phyloP scores from a whole-genome alignment of 2,888 invertebrate species.

The Drosophila affinis region DNA sequence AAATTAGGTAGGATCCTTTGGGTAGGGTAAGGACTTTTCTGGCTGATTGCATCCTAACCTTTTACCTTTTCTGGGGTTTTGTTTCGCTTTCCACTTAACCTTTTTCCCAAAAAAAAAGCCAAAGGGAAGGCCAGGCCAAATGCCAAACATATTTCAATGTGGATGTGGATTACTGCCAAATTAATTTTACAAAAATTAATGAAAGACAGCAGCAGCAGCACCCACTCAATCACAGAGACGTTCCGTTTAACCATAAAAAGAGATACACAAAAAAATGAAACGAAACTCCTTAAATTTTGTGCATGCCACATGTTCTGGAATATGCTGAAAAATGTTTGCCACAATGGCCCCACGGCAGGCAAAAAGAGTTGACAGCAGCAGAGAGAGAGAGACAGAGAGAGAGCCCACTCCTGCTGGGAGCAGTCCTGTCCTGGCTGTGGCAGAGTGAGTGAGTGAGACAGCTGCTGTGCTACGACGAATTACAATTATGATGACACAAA shows the following conservation, averaged over 20 bases:
- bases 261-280: background rate
- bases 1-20: background rate
- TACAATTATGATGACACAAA: slow-evolving; percentile 81
- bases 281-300: slow-evolving; percentile 25
- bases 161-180: slow-evolving; percentile 42
- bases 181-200: slow-evolving; percentile 63
- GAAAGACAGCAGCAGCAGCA: background rate
- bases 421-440: slow-evolving; percentile 14
- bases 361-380: slow-evolving; percentile 50
- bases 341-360: slow-evolving; percentile 13
- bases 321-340: slow-evolving; percentile 41
- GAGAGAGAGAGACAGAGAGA: too few relatives aligned
- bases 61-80: slow-evolving; percentile 26
- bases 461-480: slow-evolving; percentile 48
- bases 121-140: slow-evolving; percentile 1
- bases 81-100: slow-evolving; percentile 51
- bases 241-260: slow-evolving; percentile 13
- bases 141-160: slow-evolving; percentile 31
- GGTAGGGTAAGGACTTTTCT: slow-evolving; percentile 48
- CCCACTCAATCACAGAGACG: too few relatives aligned
- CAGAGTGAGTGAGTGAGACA: background rate
- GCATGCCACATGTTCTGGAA: slow-evolving; percentile 33
- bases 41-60: slow-evolving; percentile 53
- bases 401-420: slow-evolving; percentile 33
- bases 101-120: slow-evolving; percentile 9